Evolutionary conservation across 2,888 invertebrate genomes (phyloP), one percentile per base, ranked within the genome.

Genomic region (Melieria omissa): DNA sequence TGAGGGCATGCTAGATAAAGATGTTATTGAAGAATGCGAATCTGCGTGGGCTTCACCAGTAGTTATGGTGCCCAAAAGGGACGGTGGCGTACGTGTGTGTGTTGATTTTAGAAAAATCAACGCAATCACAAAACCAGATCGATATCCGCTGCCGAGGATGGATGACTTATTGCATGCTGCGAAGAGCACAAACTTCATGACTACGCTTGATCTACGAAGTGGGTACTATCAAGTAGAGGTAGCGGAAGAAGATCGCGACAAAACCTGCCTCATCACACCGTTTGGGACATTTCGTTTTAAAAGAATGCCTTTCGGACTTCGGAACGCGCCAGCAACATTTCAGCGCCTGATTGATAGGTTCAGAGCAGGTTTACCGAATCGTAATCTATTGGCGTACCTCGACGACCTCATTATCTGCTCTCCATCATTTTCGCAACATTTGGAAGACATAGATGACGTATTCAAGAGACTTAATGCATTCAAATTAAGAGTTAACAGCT

Each of bases 1-100:
- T n/a, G n/a, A n/a, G n/a, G n/a, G n/a, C n/a, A n/a, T n/a, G n/a
- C n/a, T n/a, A n/a, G n/a, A n/a, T n/a, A n/a, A n/a, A n/a, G n/a
- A n/a, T n/a, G n/a, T n/a, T 5, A 60, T 64, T 12, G 10, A 6
- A 63, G 47, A 49, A 65, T 55, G 55, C 55, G 55, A n/a, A 14
- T 55, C 55, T 5, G 29, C 65, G 44, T 16, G 41, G 60, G 45
- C 47, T 16, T 52, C 68, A 8, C 68, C 62, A n/a, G 68, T 69
- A 9, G 68, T 62, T 4, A 69, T 69, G 49, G 49, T 69, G n/a
- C 68, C 68, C n/a, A 69, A 67, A n/a, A 60, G 41, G 41, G 49
- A 45, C 14, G 63, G 70, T 12, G 69, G 69, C 4, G 45, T 42
- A 5, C 52, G 69, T 14, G 55, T 69, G 4, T 69, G 69, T 12